A percentile compares a stretch with the other conserved stretches of the same genome.
Conservation (phyloP, 1,140 invertebrate species). For the Metaphire vulgaris region DNA sequence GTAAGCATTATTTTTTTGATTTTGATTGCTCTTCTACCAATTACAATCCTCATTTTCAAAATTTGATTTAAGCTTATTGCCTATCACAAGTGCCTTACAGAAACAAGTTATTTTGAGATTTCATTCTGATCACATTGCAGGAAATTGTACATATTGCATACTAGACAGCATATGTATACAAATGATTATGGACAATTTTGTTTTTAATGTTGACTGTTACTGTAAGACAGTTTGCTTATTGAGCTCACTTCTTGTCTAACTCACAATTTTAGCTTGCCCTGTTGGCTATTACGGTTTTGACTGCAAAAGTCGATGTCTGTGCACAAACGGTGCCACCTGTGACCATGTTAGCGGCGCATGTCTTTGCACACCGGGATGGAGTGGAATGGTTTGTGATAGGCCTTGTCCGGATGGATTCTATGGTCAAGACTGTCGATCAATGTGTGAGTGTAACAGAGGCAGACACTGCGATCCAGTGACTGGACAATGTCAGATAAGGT, state of each 20-base stretch:
- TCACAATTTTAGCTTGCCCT: conserved; percentile 59
- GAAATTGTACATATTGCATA: too few species aligned
- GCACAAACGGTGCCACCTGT: conserved; percentile 71
- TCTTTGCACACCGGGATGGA: conserved; percentile 66
- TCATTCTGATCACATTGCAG: too few species aligned
- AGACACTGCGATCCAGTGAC: conserved; percentile 67
- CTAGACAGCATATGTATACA: too few species aligned
- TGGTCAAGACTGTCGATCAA: conserved; percentile 67
- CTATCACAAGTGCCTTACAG: too few species aligned
- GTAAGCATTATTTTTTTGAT: conserved; percentile 40
- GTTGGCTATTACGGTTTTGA: conserved; percentile 67
- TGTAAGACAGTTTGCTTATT: too few species aligned
- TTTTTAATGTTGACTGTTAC: too few species aligned
- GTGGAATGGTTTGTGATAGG: conserved; percentile 42
- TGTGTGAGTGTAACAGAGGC: conserved; percentile 64
- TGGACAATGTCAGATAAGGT: conserved; percentile 61
- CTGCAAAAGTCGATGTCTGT: conserved; percentile 72
- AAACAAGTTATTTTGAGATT: too few species aligned
- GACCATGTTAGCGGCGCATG: conserved; percentile 79
- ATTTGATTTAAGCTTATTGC: too few species aligned
- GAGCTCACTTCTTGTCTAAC: too few species aligned
- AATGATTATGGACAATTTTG: too few species aligned
- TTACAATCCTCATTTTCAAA: too few species aligned
- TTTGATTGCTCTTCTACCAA: too few species aligned
- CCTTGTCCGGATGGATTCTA: conserved; percentile 71